Conservation (phyloP, 2,797 vertebrate genomes). For the Danio aesculapii region DNA sequence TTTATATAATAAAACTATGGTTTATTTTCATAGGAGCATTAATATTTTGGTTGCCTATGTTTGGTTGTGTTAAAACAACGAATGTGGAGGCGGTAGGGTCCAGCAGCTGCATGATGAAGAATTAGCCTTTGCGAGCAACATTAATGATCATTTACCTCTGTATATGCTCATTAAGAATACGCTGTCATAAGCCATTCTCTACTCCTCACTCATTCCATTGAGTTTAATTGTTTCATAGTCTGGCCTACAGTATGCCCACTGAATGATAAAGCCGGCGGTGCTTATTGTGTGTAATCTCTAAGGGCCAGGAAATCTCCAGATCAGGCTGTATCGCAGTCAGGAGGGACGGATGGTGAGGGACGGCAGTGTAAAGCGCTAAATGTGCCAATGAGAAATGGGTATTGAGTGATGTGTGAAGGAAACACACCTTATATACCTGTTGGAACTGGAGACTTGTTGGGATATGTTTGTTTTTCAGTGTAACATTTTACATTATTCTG, state of each 20-base stretch:
- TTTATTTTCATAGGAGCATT: no score
- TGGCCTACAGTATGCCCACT: constrained; percentile 49
- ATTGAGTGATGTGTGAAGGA: constrained; percentile 46
- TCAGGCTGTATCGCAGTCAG: constrained; percentile 17
- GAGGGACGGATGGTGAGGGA: constrained; percentile 9
- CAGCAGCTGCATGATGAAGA: not conserved
- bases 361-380: constrained; percentile 38
- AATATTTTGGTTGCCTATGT: no score
- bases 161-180: constrained; percentile 72
- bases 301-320: constrained; percentile 37
- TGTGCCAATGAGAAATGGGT: constrained; percentile 37
- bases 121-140: constrained; percentile 61
- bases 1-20: no score
- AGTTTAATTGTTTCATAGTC: constrained; percentile 73
- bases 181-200: constrained; percentile 72
- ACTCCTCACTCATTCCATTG: constrained; percentile 70
- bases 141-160: constrained; percentile 71
- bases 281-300: constrained; percentile 66
- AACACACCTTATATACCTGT: not conserved
- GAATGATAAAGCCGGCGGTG: constrained; percentile 64
- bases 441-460: not conserved
- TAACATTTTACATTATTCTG: not conserved
- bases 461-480: not conserved
- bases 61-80: no score
- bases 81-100: no score